Base-by-base conservation (phyloP, 2,797 vertebrate species). In the Tragopan temminckii region DNA sequence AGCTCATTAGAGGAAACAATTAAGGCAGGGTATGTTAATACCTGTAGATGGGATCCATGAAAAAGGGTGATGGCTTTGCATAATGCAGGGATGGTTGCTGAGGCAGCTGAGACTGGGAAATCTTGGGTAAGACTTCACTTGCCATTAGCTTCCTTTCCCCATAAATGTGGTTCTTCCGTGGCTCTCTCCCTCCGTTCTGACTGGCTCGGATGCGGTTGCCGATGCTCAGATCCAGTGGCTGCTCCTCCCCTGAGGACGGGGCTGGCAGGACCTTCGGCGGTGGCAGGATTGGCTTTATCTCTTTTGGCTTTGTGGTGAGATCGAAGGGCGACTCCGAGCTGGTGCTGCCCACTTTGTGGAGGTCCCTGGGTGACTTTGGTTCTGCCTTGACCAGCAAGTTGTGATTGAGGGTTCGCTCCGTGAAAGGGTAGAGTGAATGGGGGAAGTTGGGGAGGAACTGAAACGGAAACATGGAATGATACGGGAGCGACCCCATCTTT, bases 11-110 rank as follows among this genome's bases (percentile, higher is more conserved):
- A 67, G 43, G 48, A 80, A 59, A 46, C 0, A 8, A 72, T 90
- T 95, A 97, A 96, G 97, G 93, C 89, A 92, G 98, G 96, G 88
- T 96, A 89, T 97, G 98, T 98, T 98, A 99, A 98, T 99, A 99
- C 99, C 99, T 99, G 99, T 99, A 99, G 95, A 99, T 99, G 88
- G 99, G 99, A 97, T 99, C 99, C 99, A 99, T 99, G 98, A 99
- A 99, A 97, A 99, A 99, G 64, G 99, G 99, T 0, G 99, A 99
- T 48, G 99, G 99, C 98, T 99, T 99, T 96, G 99, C 99, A 3
- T 99, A 99, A 97, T 99, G 99, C 95, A 99, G 98, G 50, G 99
- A 97, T 1, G 99, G 98, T 82, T 99, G 99, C 82, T 98, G 98
- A 86, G 98, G 98, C 94, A 98, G 98, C 78, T 99, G 99, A 4